A percentile compares a stretch with the other conserved stretches of the same genome.
Evolutionary conservation across 1,140 invertebrate species (phyloP).

Genomic region (Melanaphis sacchari): DNA sequence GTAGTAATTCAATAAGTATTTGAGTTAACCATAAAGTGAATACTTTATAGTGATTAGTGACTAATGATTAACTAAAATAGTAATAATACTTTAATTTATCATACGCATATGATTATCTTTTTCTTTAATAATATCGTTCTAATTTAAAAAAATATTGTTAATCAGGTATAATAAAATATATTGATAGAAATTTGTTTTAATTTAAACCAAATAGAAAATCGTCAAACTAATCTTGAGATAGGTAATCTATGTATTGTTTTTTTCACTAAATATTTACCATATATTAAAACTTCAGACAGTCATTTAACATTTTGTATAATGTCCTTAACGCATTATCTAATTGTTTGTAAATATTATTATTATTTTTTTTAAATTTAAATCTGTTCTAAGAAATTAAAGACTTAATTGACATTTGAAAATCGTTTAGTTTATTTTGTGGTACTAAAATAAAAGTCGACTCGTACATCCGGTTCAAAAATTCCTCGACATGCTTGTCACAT

Average conservation of each 20-base stretch:
- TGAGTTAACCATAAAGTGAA: too few species aligned
- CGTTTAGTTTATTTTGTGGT: not conserved
- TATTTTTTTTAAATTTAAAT: not conserved
- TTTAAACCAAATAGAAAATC: not conserved
- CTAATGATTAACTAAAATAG: too few species aligned
- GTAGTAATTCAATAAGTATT: too few species aligned
- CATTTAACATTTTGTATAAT: not conserved
- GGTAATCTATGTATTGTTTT: not conserved
- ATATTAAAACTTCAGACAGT: not conserved
- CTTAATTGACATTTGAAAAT: not conserved
- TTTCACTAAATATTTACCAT: not conserved
- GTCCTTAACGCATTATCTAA: not conserved
- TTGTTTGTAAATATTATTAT: not conserved
- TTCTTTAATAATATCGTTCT: not conserved
- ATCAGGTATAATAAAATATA: not conserved
- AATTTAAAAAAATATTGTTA: not conserved
- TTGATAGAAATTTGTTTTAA: not conserved
- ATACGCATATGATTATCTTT: too few species aligned
- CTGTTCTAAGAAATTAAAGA: not conserved
- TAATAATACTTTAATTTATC: too few species aligned
- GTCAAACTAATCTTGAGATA: not conserved
- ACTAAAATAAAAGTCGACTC: not conserved
- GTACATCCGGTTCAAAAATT: slow-evolving; percentile 9
- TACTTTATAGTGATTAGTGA: too few species aligned
- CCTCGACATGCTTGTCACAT: not conserved